These are phyloP conservation scores for Neodon shergylaensis DNA, from an alignment of 2,113 vertebrate genomes.

Conservation along the genomic window DNA sequence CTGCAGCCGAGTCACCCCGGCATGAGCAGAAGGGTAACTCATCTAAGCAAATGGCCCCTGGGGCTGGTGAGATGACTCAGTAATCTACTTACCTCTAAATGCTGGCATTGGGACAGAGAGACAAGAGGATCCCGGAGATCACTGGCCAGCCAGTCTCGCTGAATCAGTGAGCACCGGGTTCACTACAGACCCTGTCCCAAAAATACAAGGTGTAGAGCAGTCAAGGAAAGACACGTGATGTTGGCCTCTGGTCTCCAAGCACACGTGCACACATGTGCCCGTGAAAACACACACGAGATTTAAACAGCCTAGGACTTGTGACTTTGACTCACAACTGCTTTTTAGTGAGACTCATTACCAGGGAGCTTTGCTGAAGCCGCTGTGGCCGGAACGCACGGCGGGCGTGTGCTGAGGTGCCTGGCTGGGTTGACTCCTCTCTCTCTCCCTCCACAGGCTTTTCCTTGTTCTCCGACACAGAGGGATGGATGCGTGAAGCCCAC, in stretches of 20 bases:
- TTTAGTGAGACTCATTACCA: background rate
- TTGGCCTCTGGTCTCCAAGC: background rate
- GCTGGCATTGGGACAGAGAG: background rate
- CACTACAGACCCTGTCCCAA: background rate
- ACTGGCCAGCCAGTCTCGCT: background rate
- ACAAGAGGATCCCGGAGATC: background rate
- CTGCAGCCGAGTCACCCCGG: background rate
- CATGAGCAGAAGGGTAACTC: background rate
- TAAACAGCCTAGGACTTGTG: background rate
- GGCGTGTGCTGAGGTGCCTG: background rate
- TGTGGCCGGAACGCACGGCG: background rate
- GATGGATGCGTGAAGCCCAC: slow-evolving; percentile 77
- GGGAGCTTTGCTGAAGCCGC: background rate
- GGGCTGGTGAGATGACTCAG: background rate
- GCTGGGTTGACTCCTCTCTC: background rate
- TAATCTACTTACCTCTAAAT: background rate
- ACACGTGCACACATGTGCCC: background rate
- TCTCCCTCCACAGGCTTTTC: slow-evolving; percentile 70
- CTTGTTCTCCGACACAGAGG: slow-evolving; percentile 66
- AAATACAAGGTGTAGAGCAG: background rate
- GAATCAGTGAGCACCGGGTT: background rate
- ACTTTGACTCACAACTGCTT: too few relatives aligned
- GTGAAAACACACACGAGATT: background rate
- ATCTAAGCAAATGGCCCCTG: background rate
- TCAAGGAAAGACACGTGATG: background rate